Conservation (phyloP, 2,113 vertebrate genomes). For the Drymodes brunneopygia region DNA sequence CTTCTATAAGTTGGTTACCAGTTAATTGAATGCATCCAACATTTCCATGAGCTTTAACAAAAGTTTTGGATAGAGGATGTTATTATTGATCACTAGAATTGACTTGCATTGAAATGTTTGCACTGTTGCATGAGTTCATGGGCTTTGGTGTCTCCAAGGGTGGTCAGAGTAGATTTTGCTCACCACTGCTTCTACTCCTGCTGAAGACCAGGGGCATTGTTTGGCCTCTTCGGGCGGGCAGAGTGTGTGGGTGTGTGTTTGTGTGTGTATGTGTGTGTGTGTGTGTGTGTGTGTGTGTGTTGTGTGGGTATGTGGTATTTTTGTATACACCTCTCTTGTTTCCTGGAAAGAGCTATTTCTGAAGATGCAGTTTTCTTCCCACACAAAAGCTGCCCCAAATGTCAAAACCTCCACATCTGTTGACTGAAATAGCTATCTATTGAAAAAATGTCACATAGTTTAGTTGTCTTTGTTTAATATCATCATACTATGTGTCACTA, state of each 20-base stretch:
- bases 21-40: background rate
- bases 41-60: background rate
- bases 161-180: background rate
- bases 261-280: rapidly evolving
- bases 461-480: background rate
- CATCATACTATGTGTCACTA: background rate
- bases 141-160: background rate
- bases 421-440: background rate
- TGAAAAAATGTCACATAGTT: background rate
- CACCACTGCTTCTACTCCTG: background rate
- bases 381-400: background rate
- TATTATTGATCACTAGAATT: background rate
- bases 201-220: rapidly evolving
- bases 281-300: rapidly evolving
- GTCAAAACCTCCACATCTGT: background rate
- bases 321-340: background rate
- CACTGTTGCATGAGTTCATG: background rate
- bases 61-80: background rate
- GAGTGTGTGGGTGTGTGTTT: rapidly evolving
- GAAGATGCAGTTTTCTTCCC: background rate
- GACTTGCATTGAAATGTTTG: background rate
- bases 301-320: background rate
- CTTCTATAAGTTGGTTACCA: background rate
- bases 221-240: rapidly evolving
- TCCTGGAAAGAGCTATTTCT: background rate